Conservation (phyloP, 35 echinoderm and acorn worm genomes). For the Apostichopus californicus region DNA sequence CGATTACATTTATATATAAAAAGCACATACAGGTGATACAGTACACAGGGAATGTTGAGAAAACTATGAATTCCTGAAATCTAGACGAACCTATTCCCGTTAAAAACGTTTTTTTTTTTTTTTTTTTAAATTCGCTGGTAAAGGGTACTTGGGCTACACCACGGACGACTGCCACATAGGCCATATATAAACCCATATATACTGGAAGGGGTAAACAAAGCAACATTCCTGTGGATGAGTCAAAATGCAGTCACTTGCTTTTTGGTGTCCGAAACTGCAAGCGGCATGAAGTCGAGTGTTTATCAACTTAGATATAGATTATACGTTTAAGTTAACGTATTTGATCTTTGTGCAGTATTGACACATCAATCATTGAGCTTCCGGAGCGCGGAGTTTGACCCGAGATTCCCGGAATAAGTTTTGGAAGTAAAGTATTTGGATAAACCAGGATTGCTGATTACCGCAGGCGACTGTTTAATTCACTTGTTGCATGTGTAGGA, state of each 20-base stretch:
- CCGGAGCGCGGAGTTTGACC: conserved; percentile 39
- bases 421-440: neutral
- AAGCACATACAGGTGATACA: too few relatives aligned
- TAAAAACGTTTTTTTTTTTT: too few relatives aligned
- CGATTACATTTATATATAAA: too few relatives aligned
- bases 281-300: conserved; percentile 3
- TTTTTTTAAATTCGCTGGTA: too few relatives aligned
- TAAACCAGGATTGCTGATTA: neutral
- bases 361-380: conserved; percentile 26
- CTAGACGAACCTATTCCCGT: too few relatives aligned
- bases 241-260: conserved; percentile 23
- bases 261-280: conserved; percentile 2
- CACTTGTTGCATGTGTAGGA: conserved; percentile 43
- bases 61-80: too few relatives aligned
- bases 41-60: too few relatives aligned
- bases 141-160: too few relatives aligned
- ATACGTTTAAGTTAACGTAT: neutral
- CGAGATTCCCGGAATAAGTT: neutral
- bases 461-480: conserved; percentile 20
- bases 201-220: neutral
- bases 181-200: too few relatives aligned
- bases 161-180: too few relatives aligned
- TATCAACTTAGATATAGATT: neutral
- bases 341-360: conserved; percentile 16
- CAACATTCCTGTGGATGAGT: conserved; percentile 33